Evolutionary conservation across 2,888 invertebrate genomes (phyloP), one percentile per base, ranked within the genome.

Genomic region (Caenorhabditis japonica): DNA sequence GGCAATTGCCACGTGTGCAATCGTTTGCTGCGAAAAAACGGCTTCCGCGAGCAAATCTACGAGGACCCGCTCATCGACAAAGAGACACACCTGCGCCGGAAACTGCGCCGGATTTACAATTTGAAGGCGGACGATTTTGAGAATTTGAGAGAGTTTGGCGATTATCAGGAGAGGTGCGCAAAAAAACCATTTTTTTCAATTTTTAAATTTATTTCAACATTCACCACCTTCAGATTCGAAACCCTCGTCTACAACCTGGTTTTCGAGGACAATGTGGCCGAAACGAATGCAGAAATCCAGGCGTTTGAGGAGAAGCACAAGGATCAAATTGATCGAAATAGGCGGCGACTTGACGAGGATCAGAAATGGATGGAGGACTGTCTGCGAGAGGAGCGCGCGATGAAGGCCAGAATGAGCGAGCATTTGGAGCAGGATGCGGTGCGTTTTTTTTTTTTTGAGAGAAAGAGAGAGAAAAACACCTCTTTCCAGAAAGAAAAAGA

Each of bases 11-110:
- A 83, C 39, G 73, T 80, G 7, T 86, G 86, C 51, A 92, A 92
- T 87, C 93, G 94, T 17, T 92, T 94, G 0, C 89, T 99, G 21
- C 91, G 95, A 1, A 91, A 95, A 82, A 93, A 92, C 85, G 94
- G 94, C 87, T 99, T 94, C 88, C 91, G 97, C 56, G 92, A 95
- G 4, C 97, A 99, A 87, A 90, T 96, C 17, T 99, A 97, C 88
- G 97, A 99, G 90, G 97, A 99, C 90, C 91, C 97, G 0, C 91
- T 91, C 90, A 94, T 99, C 0, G 99, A 99, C 89, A 97, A 97
- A 88, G 99, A 99, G 90, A 93, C 97, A 8, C 95, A 97, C 86
- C 95, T 97, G 75, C 90, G 99, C 30, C 93, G 93, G 87, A 91
- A 93, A 80, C 92, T 99, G 21, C 89, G 95, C 12, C 89, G 88